Base-by-base conservation (phyloP, 2,888 invertebrate genomes). In the Peribatodes rhomboidaria region DNA sequence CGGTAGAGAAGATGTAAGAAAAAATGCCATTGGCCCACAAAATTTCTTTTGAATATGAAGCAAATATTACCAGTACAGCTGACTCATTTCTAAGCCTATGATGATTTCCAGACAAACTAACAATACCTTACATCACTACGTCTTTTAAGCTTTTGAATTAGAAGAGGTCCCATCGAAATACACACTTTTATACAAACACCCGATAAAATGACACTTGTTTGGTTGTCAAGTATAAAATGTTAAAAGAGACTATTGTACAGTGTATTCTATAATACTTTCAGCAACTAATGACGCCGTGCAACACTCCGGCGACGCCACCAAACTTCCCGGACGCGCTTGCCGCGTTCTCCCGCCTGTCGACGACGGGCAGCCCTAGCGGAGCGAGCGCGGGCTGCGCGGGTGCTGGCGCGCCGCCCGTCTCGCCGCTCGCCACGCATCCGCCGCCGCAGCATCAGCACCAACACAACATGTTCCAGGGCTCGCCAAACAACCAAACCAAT, bases 291-390 rank as follows among this genome's bases (percentile, higher is more conserved):
- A 98, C 98, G 55, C 98, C 98, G 18, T 98, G 98, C 80, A 98
- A 98, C 88, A 98, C 98, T 63, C 98, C 98, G 57, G 98, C 98
- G 55, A 98, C 98, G 52, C 98, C 98, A 50, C 98, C 98, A 35
- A 98, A 98, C 89, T 98, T 98, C 84, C 98, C 98, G 3, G 98
- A 98, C 83, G 96, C 98, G 27, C 92, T 98, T 70, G 94, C 97
- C 70, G 98, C 98, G 58, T 97, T 98, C 86, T 97, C 98, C 11
- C 97, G 98, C 83, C 94, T 98, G 94, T 97, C 97, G 22, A 97
- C 98, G 58, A 95, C 95, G 53, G 88, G 94, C 65, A 91, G 94
- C 73, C 93, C 94, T 1, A 87, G 88, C 70, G 85, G n/a, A n/a
- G n/a, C 35, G 16, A 27, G 84, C 65, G 87, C 87, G 67, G 86